Evolutionary conservation across 1,140 invertebrate species (phyloP), one percentile per base, ranked within the genome.

Genomic region (Armadillidium nasatum): DNA sequence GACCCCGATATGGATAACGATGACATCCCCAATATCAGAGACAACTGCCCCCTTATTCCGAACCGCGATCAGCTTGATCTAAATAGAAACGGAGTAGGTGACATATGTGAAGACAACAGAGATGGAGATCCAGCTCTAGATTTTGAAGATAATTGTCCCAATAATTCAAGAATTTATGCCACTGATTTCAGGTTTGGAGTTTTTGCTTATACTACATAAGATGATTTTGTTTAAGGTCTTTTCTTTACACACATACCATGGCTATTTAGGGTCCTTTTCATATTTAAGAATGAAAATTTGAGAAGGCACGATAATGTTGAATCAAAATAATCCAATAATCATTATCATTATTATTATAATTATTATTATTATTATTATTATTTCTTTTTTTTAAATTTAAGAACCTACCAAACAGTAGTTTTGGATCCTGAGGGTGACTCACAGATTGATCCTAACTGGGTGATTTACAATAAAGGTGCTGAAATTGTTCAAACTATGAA

Each of bases 401-500:
- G 93, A 67, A 91, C 92, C 21, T 97, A 95, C 82, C 92, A 93
- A 82, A 96, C 94, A 0, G 91, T 98, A 0, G 89, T 92, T 0
- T 84, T 98, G 19, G 96, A 98, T 86, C 96, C 96, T 0, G 91
- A 93, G 83, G 96, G 95, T 0, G 91, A 94, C 80, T 92, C 95
- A 0, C 96, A 98, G 84, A 91, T 91, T 44, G 96, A 98, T 87
- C 96, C 96, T 0, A 92, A 95, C 82, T 98, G 96, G 96, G 90
- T 92, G 71, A 94, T 97, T 80, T 91, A 92, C 80, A 93, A 96
- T 82, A 90, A 96, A 84, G 96, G 96, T 0, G 94, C 96, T 0
- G 96, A 98, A 87, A 98, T 98, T 79, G 88, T 94, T 0, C 95
- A 98, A 85, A 96, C 95, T 0, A 89, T 95, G 83, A 98, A 98